Percentiles rank a stretch among this genome's conserved stretches.
Conservation (phyloP, 2,888 invertebrate genomes). For the Tetropium fuscum region DNA sequence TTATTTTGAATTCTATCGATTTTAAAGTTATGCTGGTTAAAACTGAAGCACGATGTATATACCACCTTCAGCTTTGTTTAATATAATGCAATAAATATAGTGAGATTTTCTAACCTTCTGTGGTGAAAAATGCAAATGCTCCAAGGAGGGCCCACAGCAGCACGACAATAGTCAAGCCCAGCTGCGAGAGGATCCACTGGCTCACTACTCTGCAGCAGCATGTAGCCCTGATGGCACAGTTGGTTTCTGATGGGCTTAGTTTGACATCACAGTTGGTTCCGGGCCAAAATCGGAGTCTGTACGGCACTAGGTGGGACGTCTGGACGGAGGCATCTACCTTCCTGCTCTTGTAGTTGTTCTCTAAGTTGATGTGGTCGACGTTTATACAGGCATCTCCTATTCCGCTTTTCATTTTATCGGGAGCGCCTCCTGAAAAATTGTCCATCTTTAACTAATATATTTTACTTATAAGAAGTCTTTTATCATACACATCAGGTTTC, state of each 20-base stretch:
- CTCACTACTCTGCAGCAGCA: constrained; percentile 66
- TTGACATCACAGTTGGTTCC: constrained; percentile 56
- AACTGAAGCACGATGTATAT: too few relatives aligned
- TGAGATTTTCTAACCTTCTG: constrained; percentile 77
- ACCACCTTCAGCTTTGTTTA: too few relatives aligned
- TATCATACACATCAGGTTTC: too few relatives aligned
- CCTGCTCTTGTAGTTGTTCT: constrained; percentile 55
- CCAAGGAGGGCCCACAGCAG: constrained; percentile 74
- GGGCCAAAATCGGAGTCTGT: constrained; percentile 71
- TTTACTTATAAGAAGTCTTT: too few relatives aligned
- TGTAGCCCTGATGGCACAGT: constrained; percentile 56
- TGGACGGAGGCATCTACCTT: constrained; percentile 65
- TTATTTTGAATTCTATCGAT: too few relatives aligned
- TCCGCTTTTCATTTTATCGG: constrained; percentile 54
- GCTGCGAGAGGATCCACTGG: constrained; percentile 70
- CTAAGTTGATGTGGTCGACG: constrained; percentile 60
- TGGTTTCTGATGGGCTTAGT: constrained; percentile 58
- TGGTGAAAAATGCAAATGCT: constrained; percentile 73
- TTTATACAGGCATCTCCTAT: constrained; percentile 57
- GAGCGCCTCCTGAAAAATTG: constrained; percentile 37
- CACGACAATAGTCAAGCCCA: constrained; percentile 72
- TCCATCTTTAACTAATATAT: background rate
- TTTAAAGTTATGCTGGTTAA: too few relatives aligned
- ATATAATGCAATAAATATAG: too few relatives aligned
- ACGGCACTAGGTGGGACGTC: constrained; percentile 66